Evolutionary conservation across 2,113 vertebrate genomes (phyloP), one percentile per base, ranked within the genome.

Genomic region (Cyrtonyx montezumae): DNA sequence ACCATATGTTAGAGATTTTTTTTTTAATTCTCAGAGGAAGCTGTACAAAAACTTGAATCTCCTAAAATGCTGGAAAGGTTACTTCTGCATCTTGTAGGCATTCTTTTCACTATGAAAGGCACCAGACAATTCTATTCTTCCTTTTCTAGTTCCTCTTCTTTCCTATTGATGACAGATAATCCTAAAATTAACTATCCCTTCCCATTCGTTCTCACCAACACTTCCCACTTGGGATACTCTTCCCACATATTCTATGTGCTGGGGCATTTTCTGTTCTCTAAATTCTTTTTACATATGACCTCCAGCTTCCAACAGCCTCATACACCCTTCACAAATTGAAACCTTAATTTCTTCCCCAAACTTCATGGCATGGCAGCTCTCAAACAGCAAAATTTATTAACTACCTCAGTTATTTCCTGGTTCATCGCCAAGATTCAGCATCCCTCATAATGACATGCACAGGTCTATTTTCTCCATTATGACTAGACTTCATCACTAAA

Each of bases 391-490:
- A 17, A 58, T 73, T 68, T 58, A 51, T 69, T 28, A 66, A 11
- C 16, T 63, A 23, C 9, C n/a, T 78, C 0, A 0, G 18, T 43
- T 36, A 67, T 4, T 18, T 61, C 58, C 14, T 37, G 9, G 7
- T 49, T 73, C 8, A 65, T 18, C 17, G 46, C 58, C 36, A 84
- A 32, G 40, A 55, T 22, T 36, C 37, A 61, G 9, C 0, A 56
- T n/a, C 30, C 5, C 71, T 80, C 36, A 40, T 13, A 45, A 73
- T 32, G 8, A 61, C 40, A 8, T 5, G 2, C 16, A 43, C 1
- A 48, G 28, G 13, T 5, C 46, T 19, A 14, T 62, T 73, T 49
- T 87, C 11, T 4, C 4, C 53, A 18, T 13, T 67, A 11, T 25
- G 84, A 61, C 40, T 18, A 14, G 32, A 26, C 4, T 19, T 13